Evolutionary conservation across 2,888 invertebrate genomes (phyloP), one percentile per base, ranked within the genome.

Genomic region (Oscheius sp.): DNA sequence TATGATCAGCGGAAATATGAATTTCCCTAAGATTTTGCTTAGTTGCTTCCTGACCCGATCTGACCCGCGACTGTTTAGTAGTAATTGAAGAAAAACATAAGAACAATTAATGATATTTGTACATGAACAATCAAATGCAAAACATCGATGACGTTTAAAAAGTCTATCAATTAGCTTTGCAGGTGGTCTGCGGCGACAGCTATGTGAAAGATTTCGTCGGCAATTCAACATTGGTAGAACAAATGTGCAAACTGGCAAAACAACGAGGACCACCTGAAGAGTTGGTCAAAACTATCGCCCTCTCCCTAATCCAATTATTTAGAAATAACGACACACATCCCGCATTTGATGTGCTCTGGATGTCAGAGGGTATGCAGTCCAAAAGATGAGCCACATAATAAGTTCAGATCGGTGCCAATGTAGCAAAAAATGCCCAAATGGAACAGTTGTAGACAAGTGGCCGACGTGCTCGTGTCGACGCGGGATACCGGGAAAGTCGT

Each of bases 381-480:
- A 35, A 35, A 43, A 59, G 41, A 56, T 13, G 7, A n/a, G 49
- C 13, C 56, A 18, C 13, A 21, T 41, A 43, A 61, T 18, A 21
- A 16, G 21, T 63, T 63, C 21, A 63, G 63, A 63, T 7, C 43
- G 18, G 16, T 66, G 66, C 12, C 13, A 16, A 1, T 66, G 66
- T 29, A 29, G 27, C 12, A 25, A 16, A 21, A 49, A 49, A 16
- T 66, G 66, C 25, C 16, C 46, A n/a, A 49, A 66, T 27, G 66
- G 66, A 3, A 66, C 66, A 7, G 49, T 27, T 9, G 49, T 66
- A 29, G 66, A 66, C 9, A 66, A 66, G 27, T 66, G 52, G 49
- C 66, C 66, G 1, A 49, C 52, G 23, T 66, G 66, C 29, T 35
- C 49, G 9, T 66, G 66, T 49, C 29, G n/a, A 25, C 25, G 61